These are phyloP conservation scores for Altica lythri DNA, from an alignment of 2,888 invertebrate species.

Conservation along the genomic window DNA sequence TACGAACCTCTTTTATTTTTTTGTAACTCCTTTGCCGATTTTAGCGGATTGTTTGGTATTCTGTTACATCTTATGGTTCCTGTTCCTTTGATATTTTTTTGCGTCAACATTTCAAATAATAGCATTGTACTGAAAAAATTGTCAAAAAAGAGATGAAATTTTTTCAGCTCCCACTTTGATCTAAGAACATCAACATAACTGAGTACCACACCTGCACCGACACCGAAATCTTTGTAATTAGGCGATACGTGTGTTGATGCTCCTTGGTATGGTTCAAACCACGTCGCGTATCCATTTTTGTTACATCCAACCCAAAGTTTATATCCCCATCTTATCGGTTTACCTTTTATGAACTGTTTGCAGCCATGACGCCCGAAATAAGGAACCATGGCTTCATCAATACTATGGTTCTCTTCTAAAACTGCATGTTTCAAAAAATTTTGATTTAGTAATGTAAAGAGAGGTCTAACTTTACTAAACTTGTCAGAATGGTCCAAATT, in stretches of 20 bases:
- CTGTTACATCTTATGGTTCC: not conserved
- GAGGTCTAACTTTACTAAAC: constrained; percentile 36
- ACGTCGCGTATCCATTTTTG: constrained; percentile 14
- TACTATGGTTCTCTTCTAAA: not conserved
- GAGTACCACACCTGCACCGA: constrained; percentile 15
- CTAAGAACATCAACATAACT: not conserved
- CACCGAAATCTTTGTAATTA: constrained; percentile 6
- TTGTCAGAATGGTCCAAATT: constrained; percentile 11
- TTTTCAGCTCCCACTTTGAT: constrained; percentile 2
- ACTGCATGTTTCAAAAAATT: not conserved
- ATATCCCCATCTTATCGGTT: constrained; percentile 20
- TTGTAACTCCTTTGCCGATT: not conserved
- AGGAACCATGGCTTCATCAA: not conserved
- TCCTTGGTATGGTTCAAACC: constrained; percentile 22
- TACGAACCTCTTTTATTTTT: too few species aligned
- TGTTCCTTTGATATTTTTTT: not conserved
- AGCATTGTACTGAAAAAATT: constrained; percentile 26
- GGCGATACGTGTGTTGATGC: constrained; percentile 3
- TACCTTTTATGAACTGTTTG: too few species aligned
- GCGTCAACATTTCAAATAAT: not conserved
- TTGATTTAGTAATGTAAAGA: not conserved
- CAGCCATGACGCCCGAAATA: constrained; percentile 10
- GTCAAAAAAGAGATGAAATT: constrained; percentile 21
- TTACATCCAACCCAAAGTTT: constrained; percentile 20
- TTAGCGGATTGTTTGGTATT: too few species aligned